phyloP scores from a whole-genome alignment of 2,113 vertebrate species.

The Jacana jacana region DNA sequence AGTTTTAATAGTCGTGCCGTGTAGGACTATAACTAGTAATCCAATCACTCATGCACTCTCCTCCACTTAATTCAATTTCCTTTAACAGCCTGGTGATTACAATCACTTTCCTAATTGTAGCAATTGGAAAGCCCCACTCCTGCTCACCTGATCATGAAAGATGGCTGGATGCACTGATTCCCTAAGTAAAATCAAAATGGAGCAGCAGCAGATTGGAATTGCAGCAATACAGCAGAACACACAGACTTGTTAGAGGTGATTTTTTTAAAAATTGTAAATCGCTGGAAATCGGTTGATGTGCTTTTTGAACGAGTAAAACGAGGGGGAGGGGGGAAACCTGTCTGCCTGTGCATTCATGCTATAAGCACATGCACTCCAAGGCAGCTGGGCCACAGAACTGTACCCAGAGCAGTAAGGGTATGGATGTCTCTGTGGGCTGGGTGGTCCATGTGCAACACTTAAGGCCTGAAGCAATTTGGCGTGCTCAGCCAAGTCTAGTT shows the following conservation, averaged over 20 bases:
- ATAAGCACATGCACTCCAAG: not conserved
- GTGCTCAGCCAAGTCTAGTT: rapidly evolving
- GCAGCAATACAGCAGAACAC: not conserved
- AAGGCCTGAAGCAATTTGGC: not conserved
- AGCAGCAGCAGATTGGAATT: not conserved
- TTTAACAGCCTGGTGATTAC: not conserved
- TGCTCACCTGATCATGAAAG: not conserved
- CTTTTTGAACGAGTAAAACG: not conserved
- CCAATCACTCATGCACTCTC: not conserved
- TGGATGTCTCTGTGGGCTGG: not conserved
- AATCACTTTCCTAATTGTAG: not conserved
- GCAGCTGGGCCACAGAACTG: not conserved
- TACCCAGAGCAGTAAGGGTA: not conserved
- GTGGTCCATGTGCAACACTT: rapidly evolving
- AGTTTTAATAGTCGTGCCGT: not conserved
- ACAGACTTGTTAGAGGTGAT: not conserved
- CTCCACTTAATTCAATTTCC: conserved; percentile 22
- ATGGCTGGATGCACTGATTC: not conserved
- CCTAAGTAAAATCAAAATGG: not conserved
- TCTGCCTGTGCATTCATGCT: not conserved
- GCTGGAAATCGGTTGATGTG: not conserved
- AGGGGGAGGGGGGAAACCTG: rapidly evolving
- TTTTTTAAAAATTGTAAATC: not conserved
- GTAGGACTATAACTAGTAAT: not conserved
- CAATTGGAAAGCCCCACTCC: not conserved